These are phyloP conservation scores for Nasonia giraulti DNA, from an alignment of 1,140 invertebrate genomes.

Conservation along the genomic window DNA sequence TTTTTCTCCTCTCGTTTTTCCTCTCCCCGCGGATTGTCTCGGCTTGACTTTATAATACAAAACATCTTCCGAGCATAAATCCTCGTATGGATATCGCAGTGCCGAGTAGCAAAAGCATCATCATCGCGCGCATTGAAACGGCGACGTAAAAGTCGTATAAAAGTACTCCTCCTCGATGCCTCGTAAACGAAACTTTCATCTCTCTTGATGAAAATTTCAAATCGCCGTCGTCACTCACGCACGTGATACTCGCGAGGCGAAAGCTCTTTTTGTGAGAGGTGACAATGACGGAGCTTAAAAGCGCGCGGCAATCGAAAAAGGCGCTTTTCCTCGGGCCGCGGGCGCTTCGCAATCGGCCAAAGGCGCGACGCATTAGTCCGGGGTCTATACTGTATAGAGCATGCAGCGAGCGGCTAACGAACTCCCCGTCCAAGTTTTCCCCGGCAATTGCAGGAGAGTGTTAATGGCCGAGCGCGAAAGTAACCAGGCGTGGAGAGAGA, in stretches of 20 bases:
- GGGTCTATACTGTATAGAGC: not conserved
- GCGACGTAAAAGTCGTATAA: not conserved
- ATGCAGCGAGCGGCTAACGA: slow-evolving; percentile 40
- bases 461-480: slow-evolving; percentile 51
- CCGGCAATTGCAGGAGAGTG: slow-evolving; percentile 40
- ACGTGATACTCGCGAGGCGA: not conserved
- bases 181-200: slow-evolving; percentile 5
- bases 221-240: not conserved
- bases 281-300: not conserved
- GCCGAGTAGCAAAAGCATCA: not conserved
- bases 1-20: not conserved
- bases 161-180: not conserved
- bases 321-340: not conserved
- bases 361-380: slow-evolving; percentile 30
- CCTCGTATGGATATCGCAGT: too few species aligned
- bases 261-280: not conserved
- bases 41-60: not conserved
- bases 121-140: not conserved
- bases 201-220: slow-evolving; percentile 4
- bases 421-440: slow-evolving; percentile 39
- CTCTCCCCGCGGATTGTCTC: not conserved
- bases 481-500: slow-evolving; percentile 47
- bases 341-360: slow-evolving; percentile 30
- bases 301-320: not conserved
- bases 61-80: too few species aligned